Conservation (phyloP, 2,113 vertebrate species). For the Vireo altiloquus region DNA sequence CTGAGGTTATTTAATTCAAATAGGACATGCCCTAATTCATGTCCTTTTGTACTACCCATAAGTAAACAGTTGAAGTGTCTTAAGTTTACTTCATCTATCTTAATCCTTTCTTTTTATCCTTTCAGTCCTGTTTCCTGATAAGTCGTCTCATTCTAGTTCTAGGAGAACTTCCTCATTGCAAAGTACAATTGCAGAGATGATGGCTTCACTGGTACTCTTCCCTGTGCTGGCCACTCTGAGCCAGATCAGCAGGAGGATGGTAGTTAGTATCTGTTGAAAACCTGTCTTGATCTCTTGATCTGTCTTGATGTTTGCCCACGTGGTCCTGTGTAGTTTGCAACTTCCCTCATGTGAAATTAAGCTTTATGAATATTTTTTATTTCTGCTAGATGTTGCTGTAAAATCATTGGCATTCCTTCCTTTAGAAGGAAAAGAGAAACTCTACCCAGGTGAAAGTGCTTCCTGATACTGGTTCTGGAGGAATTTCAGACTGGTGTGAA, state of each 20-base stretch:
- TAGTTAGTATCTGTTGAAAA: background rate
- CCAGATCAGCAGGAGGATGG: background rate
- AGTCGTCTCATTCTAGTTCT: background rate
- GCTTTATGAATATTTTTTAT: background rate
- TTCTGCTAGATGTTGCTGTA: background rate
- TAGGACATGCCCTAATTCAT: background rate
- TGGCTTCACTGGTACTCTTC: background rate
- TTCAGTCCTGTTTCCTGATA: background rate
- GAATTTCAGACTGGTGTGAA: background rate
- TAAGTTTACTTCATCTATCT: background rate
- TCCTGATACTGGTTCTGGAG: background rate
- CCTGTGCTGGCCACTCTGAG: background rate
- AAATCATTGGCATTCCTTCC: background rate
- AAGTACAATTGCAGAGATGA: background rate
- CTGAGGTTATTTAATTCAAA: background rate
- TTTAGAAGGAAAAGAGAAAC: background rate
- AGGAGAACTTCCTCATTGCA: background rate
- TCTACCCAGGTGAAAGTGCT: background rate
- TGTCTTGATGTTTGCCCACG: background rate
- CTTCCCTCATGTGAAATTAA: background rate
- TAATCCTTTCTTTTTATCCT: background rate
- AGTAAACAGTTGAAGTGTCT: background rate
- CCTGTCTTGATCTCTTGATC: too few relatives aligned
- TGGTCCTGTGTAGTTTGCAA: background rate
- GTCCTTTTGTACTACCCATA: background rate